Percentiles rank a stretch among this genome's conserved stretches.
Evolutionary conservation across 2,888 invertebrate species (phyloP).

Genomic region (Auanema freiburgensis): DNA sequence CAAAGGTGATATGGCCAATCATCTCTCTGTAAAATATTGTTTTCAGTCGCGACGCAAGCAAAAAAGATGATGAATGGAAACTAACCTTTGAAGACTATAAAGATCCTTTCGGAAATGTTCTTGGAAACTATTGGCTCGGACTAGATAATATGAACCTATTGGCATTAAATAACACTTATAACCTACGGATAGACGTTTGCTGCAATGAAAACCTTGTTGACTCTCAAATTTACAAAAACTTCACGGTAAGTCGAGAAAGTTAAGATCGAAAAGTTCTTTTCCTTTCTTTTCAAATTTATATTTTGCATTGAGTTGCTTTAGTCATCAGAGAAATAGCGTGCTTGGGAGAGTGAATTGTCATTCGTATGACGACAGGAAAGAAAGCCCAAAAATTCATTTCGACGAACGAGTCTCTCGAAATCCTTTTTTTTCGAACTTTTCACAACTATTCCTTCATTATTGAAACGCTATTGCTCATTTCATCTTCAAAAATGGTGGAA

Average conservation of each 20-base stretch:
- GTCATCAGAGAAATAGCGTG: too few relatives aligned
- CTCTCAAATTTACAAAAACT: slow-evolving; percentile 31
- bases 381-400: too few relatives aligned
- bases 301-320: too few relatives aligned
- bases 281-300: too few relatives aligned
- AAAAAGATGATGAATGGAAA: slow-evolving; percentile 13
- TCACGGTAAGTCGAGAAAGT: slow-evolving; percentile 20
- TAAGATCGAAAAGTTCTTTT: background rate
- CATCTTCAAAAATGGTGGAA: too few relatives aligned
- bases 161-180: slow-evolving; percentile 10
- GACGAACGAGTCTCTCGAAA: too few relatives aligned
- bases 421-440: too few relatives aligned
- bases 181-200: slow-evolving; percentile 30
- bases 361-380: too few relatives aligned
- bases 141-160: slow-evolving; percentile 34
- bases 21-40: background rate
- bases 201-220: slow-evolving; percentile 16
- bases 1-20: background rate
- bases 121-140: slow-evolving; percentile 37
- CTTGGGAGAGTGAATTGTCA: too few relatives aligned
- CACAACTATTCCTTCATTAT: too few relatives aligned
- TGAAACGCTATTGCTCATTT: too few relatives aligned
- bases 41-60: slow-evolving; percentile 18
- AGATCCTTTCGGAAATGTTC: slow-evolving; percentile 23
- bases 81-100: slow-evolving; percentile 21